Conservation (phyloP, 2,888 invertebrate species). For the Mesochorus sp. region DNA sequence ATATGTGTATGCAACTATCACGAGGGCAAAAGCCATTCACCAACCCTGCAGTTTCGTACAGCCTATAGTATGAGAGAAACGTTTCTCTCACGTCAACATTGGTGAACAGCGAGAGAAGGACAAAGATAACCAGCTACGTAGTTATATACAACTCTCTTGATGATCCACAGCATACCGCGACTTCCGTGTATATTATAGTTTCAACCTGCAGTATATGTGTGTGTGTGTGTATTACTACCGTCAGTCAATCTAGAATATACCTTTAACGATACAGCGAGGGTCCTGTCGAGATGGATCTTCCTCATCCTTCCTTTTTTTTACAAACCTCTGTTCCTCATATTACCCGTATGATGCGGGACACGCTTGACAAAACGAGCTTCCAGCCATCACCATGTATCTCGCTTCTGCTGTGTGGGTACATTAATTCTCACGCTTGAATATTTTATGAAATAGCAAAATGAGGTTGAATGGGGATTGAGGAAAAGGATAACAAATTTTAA, state of each 20-base stretch:
- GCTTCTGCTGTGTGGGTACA: background rate
- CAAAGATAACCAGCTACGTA: background rate
- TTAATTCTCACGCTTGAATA: background rate
- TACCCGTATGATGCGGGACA: conserved; percentile 2
- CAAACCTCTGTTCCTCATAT: conserved; percentile 4
- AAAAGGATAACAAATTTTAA: background rate
- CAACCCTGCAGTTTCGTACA: conserved; percentile 4
- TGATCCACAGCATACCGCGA: background rate
- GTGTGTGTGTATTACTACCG: too few relatives aligned
- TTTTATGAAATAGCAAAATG: background rate
- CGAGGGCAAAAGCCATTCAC: background rate
- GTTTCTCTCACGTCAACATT: background rate
- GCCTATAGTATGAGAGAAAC: conserved; percentile 8
- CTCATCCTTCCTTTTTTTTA: background rate
- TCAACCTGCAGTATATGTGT: conserved; percentile 35
- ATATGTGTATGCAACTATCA: background rate
- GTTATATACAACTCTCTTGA: conserved; percentile 11
- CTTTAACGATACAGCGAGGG: conserved; percentile 33
- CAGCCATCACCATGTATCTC: background rate
- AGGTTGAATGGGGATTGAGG: background rate
- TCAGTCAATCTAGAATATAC: conserved; percentile 39
- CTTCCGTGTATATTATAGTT: conserved; percentile 11
- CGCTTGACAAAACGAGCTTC: conserved; percentile 22
- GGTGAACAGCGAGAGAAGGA: conserved; percentile 1
- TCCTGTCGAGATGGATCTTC: conserved; percentile 4